Evolutionary conservation across 2,797 vertebrate species (phyloP), one percentile per base, ranked within the genome.

Genomic region (Anolis apletophallus): DNA sequence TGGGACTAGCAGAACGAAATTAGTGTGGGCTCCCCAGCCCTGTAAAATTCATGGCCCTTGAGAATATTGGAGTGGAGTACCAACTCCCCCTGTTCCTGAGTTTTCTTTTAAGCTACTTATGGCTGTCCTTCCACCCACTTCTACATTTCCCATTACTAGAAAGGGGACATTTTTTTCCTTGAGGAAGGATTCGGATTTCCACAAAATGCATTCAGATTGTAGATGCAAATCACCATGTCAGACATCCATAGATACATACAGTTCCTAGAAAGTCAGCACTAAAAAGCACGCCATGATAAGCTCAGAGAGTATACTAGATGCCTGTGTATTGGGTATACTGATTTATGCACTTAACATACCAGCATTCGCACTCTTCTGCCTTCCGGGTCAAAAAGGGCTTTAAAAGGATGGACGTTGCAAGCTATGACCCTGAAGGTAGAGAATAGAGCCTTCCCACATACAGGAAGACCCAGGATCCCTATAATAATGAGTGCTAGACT

Each of bases 1-100:
- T 67, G 80, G 54, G 59, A 57, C 11, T 55, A 12, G 4, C 36
- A 1, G 23, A 23, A 12, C 69, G 79, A 79, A 87, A 7, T 14
- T 0, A 0, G 26, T 1, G 0, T 0, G 0, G 21, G 9, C 34
- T 84, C 64, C 71, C 59, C 1, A 72, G 83, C 79, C 32, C 26
- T 40, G 40, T 1, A 11, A 79, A 64, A 77, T 85, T 55, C 81
- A 0, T 0, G 1, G 50, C 29, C 19, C 72, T 0, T 0, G 12
- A 82, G 83, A 69, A 82, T 74, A 17, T 0, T 23, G 85, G 87
- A 77, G 3, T 52, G 50, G 81, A 87, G 52, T 71, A 5, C 2
- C 0, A 52, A 55, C 0, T 19, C 14, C 0, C 11, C 78, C 55
- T 7, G 57, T 29, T 46, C 83, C 26, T 2, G 1, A 17, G 7